Evolutionary conservation across 23 tunicate genomes (phyloP), one percentile per base, ranked within the genome.

Genomic region (Halocynthia aurantium): DNA sequence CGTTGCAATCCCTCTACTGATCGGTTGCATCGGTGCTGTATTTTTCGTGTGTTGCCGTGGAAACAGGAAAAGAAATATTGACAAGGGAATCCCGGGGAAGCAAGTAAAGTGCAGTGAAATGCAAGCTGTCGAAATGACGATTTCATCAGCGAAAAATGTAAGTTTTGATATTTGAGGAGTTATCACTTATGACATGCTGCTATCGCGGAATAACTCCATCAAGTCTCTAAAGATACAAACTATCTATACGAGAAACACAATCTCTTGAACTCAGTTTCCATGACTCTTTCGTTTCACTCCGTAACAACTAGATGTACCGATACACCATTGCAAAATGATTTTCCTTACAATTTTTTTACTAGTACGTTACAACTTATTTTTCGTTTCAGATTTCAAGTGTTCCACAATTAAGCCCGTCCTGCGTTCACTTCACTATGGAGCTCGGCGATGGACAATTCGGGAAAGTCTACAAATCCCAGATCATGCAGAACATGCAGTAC

Each of bases 391-490:
- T 75, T 86, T n/a, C 71, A 2, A 85, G 85, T 52, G 76, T 92
- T 17, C 85, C 98, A 7, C 84, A 92, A 40, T 55, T 92, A n/a
- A 83, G 71, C 53, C 69, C 98, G 8, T 70, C 54, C 5, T 76
- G 74, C 8, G 75, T 92, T 10, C 82, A 76, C 4, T 62, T 92
- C 22, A 55, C 84, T 7, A 76, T 49, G 52, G 98, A 92, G 44
- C 84, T 92, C 11, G 98, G 98, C 22, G 92, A 92, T 75, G 86
- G 98, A 15, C 82, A 77, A 52, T 92, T 71, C 68, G 98, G 98
- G 51, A 92, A 92, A 83, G 88, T 92, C 5, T 92, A 86, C 85
- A 86, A 71, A 74, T 92, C 85, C 15, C 84, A 86, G 53, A 62
- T 92, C 17, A 54, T 85, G 10, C 86, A 90, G 10, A 92, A 92